Percentiles rank a stretch among this genome's conserved stretches.
Conservation (phyloP, 2,113 vertebrate genomes). For the Dasyprocta punctata region DNA sequence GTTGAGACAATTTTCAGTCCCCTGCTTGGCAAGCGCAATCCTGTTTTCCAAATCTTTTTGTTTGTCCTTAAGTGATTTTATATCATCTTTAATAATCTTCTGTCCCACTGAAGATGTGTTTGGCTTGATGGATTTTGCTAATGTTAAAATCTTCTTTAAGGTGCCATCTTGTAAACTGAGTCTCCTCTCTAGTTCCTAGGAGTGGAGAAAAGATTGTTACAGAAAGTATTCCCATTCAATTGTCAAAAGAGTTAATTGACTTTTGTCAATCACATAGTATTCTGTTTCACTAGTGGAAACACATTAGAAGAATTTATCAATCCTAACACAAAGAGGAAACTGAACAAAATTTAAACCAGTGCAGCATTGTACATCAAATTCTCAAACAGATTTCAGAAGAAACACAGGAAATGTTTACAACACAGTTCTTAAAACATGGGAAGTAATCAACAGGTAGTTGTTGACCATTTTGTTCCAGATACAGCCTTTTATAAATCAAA, state of each 20-base stretch:
- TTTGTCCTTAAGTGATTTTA: constrained; percentile 82
- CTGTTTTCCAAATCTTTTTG: constrained; percentile 81
- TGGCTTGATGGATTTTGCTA: constrained; percentile 83
- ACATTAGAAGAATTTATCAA: constrained; percentile 47
- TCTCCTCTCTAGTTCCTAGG: constrained; percentile 83
- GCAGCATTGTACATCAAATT: background rate
- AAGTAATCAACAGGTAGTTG: background rate
- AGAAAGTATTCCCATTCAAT: constrained; percentile 48
- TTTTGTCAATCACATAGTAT: background rate
- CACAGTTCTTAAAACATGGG: background rate
- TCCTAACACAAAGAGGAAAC: constrained; percentile 67
- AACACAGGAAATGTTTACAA: background rate
- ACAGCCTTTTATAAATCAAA: background rate
- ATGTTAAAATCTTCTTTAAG: constrained; percentile 78
- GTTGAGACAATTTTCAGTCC: constrained; percentile 69
- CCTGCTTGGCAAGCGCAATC: constrained; percentile 82
- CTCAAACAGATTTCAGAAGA: background rate
- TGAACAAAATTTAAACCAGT: constrained; percentile 25
- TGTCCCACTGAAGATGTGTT: constrained; percentile 83
- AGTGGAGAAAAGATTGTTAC: constrained; percentile 65
- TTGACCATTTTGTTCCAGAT: background rate
- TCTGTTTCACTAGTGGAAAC: background rate
- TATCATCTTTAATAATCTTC: constrained; percentile 83
- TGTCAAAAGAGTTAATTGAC: constrained; percentile 31
- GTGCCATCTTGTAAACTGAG: constrained; percentile 73